A percentile compares a stretch with the other conserved stretches of the same genome.
These are phyloP conservation scores for Himalopsyche japonica DNA, from an alignment of 2,888 invertebrate genomes.

Conservation along the genomic window DNA sequence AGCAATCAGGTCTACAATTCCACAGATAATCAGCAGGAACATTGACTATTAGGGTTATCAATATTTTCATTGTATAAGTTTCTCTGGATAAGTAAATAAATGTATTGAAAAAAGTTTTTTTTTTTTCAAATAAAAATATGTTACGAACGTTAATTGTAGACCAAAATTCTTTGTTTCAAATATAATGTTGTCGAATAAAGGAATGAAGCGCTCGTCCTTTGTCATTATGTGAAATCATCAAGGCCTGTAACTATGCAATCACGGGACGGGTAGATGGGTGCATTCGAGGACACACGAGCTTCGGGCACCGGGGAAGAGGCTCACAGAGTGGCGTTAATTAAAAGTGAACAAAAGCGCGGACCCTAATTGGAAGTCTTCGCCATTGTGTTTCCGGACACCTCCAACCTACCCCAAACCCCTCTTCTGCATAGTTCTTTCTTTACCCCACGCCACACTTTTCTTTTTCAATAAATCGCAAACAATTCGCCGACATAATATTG, in stretches of 20 bases:
- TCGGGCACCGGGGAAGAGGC: constrained; percentile 10
- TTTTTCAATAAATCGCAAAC: background rate
- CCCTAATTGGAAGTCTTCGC: constrained; percentile 6
- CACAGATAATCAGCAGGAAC: too few species aligned
- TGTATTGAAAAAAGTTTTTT: too few species aligned
- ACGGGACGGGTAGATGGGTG: background rate
- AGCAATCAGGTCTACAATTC: too few species aligned
- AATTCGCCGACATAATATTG: background rate
- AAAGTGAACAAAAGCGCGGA: constrained; percentile 6
- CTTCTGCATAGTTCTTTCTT: background rate
- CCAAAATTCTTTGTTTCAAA: background rate
- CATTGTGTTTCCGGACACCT: background rate
- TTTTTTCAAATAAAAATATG: too few species aligned
- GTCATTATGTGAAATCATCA: background rate
- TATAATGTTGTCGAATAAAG: background rate
- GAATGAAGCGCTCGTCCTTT: background rate
- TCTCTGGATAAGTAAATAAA: too few species aligned
- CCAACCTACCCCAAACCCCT: background rate
- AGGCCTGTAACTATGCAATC: too few species aligned
- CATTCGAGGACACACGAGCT: constrained; percentile 12
- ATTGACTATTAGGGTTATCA: too few species aligned
- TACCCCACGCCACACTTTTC: background rate
- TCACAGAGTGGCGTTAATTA: constrained; percentile 1
- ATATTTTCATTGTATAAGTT: too few species aligned
- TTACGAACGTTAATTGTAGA: too few species aligned